Evolutionary conservation across 2,797 vertebrate genomes (phyloP).

Genomic region (Poeciliopsis paucimaculata): DNA sequence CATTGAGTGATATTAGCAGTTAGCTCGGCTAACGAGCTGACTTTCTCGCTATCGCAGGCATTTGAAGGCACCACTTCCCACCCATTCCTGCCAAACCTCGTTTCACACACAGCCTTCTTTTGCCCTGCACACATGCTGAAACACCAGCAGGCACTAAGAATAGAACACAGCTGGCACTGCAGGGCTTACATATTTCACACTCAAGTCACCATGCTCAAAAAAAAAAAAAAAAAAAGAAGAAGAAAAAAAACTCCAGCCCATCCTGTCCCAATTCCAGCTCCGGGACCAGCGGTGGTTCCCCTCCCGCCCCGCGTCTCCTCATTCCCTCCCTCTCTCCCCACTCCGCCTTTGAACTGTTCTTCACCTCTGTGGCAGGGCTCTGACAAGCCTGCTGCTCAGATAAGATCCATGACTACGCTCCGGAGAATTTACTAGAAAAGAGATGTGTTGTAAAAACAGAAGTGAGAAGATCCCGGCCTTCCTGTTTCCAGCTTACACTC

Average conservation of each 20-base stretch:
- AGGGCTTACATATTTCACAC: constrained; percentile 82
- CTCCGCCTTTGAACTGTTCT: constrained; percentile 67
- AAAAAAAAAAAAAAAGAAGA: constrained; percentile 48
- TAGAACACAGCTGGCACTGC: constrained; percentile 84
- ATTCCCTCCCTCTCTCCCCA: constrained; percentile 34
- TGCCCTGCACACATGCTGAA: constrained; percentile 67
- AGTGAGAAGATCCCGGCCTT: constrained; percentile 39
- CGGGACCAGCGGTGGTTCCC: constrained; percentile 59
- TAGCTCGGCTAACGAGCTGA: constrained; percentile 32
- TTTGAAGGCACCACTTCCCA: constrained; percentile 43
- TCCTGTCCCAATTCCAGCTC: constrained; percentile 67
- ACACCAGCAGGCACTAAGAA: constrained; percentile 78
- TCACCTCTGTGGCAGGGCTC: constrained; percentile 65
- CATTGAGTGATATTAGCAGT: not conserved
- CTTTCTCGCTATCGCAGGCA: constrained; percentile 51
- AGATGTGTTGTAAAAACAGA: constrained; percentile 53
- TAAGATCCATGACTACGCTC: constrained; percentile 64
- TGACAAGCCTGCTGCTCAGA: constrained; percentile 58
- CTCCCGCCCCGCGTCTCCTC: constrained; percentile 38
- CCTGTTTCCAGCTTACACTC: constrained; percentile 28
- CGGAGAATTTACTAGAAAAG: constrained; percentile 61
- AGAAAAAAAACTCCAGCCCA: constrained; percentile 70
- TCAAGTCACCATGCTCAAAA: constrained; percentile 75
- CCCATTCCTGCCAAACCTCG: constrained; percentile 65
- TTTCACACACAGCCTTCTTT: constrained; percentile 70